Evolutionary conservation across 2,113 vertebrate genomes (phyloP).

Genomic region (Tachysurus fulvidraco): DNA sequence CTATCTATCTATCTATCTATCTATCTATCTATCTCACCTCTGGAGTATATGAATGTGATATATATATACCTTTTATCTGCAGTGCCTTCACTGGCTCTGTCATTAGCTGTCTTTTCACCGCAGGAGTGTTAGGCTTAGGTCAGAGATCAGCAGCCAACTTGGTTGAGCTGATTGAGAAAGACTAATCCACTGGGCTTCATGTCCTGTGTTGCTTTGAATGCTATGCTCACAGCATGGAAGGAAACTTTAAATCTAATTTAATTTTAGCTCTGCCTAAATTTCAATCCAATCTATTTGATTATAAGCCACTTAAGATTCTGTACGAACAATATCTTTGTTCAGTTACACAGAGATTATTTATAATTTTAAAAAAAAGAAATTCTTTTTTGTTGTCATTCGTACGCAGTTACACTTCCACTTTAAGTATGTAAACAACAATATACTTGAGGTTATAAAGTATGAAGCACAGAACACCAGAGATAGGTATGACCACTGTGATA

Average conservation of each 20-base stretch:
- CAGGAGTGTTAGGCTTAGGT: constrained; percentile 2
- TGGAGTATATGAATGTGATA: neutral
- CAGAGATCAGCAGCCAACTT: constrained; percentile 15
- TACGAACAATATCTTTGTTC: neutral
- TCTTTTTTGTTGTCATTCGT: neutral
- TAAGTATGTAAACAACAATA: neutral
- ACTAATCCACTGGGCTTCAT: neutral
- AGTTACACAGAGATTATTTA: neutral
- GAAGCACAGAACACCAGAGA: neutral
- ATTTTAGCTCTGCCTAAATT: too few species aligned
- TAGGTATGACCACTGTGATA: neutral
- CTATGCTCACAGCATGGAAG: constrained; percentile 2
- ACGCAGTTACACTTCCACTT: neutral
- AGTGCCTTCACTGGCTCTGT: constrained; percentile 7
- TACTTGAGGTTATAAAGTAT: neutral
- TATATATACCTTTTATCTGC: neutral
- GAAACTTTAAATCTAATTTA: neutral
- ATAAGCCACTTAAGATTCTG: neutral
- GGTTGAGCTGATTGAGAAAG: constrained; percentile 30
- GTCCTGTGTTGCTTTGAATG: neutral
- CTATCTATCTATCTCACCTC: too few species aligned
- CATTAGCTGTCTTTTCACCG: constrained; percentile 18
- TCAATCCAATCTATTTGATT: neutral
- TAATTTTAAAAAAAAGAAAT: neutral
- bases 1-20: too few species aligned